These are phyloP conservation scores for Hiodon tergisus DNA, from an alignment of 2,113 vertebrate species.

Conservation along the genomic window DNA sequence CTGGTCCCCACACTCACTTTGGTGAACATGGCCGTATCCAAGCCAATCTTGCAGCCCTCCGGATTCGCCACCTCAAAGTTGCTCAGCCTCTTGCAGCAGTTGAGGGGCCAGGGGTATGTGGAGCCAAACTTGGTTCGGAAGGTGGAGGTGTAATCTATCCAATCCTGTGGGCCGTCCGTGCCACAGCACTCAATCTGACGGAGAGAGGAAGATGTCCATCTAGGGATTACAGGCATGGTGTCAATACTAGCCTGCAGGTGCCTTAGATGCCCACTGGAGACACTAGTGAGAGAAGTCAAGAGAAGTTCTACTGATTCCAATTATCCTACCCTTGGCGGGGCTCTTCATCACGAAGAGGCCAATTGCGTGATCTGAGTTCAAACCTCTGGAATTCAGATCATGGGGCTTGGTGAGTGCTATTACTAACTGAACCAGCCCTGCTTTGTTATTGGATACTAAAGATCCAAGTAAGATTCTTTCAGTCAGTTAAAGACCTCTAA, in stretches of 20 bases:
- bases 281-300: too few relatives aligned
- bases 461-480: too few relatives aligned
- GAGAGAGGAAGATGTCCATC: neutral
- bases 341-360: too few relatives aligned
- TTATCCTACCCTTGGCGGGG: too few relatives aligned
- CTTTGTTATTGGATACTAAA: too few relatives aligned
- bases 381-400: too few relatives aligned
- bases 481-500: too few relatives aligned
- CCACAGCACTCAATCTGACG: conserved; percentile 65
- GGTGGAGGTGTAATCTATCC: conserved; percentile 58
- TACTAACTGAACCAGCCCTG: too few relatives aligned
- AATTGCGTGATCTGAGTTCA: too few relatives aligned
- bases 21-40: conserved; percentile 42
- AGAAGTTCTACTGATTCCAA: too few relatives aligned
- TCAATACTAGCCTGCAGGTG: neutral
- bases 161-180: conserved; percentile 59
- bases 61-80: conserved; percentile 49
- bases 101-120: conserved; percentile 54
- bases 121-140: conserved; percentile 37
- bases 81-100: conserved; percentile 53
- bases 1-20: conserved; percentile 40
- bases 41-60: conserved; percentile 51
- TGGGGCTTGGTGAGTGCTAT: too few relatives aligned
- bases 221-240: neutral
- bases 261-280: too few relatives aligned